Evolutionary conservation across 2,888 invertebrate genomes (phyloP), one percentile per base, ranked within the genome.

Genomic region (Apamea crenata): DNA sequence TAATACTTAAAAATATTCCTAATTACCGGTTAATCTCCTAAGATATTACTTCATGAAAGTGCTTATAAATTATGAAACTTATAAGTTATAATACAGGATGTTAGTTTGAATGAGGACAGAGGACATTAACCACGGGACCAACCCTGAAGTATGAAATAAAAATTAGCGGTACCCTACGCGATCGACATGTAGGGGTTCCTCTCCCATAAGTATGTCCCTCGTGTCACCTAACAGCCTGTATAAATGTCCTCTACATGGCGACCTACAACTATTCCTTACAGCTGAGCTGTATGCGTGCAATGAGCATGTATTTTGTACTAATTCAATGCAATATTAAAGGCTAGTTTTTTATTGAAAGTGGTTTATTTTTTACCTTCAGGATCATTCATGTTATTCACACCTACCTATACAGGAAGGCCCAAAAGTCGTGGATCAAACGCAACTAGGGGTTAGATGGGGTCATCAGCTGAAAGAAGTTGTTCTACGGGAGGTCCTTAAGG

Each of bases 321-420:
- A 87, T 86, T 80, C 78, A 86, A 85, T 88, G 88, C 89, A 85
- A 87, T 87, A 90, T 83, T 90, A 90, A 90, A 90, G 68, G 80
- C 84, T 90, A 89, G 81, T 89, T 89, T 89, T 88, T 66, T 88
- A 89, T 74, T 21, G 40, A 67, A 63, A 16, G 4, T 53, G 18
- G n/a, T 78, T 74, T 75, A 47, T 56, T 76, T n/a, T n/a, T 8
- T 25, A 29, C 18, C 25, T 53, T 32, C 29, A 8, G 29, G 12
- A 29, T 32, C 25, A 25, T 29, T 68, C n/a, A 12, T 47, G 47
- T 47, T 47, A 68, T 12, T 29, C 47, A n/a, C n/a, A n/a, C n/a
- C n/a, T n/a, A n/a, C n/a, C n/a, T n/a, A n/a, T n/a, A n/a, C n/a
- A n/a, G n/a, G n/a, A n/a, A n/a, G n/a, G n/a, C n/a, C n/a, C n/a